These are phyloP conservation scores for Nezara viridula DNA, from an alignment of 2,888 invertebrate species.

Conservation along the genomic window DNA sequence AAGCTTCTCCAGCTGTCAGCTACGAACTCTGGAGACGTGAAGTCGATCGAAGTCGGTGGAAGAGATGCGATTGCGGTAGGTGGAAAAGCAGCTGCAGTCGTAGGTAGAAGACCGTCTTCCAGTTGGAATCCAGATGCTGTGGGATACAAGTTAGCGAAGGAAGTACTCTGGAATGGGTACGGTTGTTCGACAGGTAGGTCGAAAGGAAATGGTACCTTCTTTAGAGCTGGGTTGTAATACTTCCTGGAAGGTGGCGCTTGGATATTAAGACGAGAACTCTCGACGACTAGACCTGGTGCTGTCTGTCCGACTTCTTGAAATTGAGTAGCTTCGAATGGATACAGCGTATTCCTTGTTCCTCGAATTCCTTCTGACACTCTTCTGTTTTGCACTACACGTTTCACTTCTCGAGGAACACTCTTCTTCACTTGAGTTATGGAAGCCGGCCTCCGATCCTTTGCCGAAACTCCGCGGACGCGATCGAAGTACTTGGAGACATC, in stretches of 20 bases:
- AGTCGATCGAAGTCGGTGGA: neutral
- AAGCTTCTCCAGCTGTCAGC: slow-evolving; percentile 13
- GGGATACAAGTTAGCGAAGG: neutral
- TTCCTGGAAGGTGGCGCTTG: neutral
- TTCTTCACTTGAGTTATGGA: too few relatives aligned
- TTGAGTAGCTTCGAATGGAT: neutral
- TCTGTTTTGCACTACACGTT: neutral
- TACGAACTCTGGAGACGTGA: neutral
- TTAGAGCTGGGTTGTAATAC: slow-evolving; percentile 19
- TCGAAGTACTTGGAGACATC: neutral
- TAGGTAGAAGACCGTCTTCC: neutral
- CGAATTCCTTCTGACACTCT: neutral
- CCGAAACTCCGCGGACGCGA: neutral
- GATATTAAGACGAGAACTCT: neutral
- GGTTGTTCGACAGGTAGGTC: neutral
- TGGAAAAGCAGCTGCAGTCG: neutral
- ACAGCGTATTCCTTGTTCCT: neutral
- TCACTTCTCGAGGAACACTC: slow-evolving; percentile 4
- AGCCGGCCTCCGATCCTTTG: neutral
- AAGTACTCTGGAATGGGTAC: neutral
- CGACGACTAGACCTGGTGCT: neutral
- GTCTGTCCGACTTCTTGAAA: neutral
- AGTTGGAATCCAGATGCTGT: neutral
- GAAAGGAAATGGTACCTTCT: neutral
- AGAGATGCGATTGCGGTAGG: neutral